A percentile compares a stretch with the other conserved stretches of the same genome.
Evolutionary conservation across 2,888 invertebrate species (phyloP).

Genomic region (Pyralis farinalis): DNA sequence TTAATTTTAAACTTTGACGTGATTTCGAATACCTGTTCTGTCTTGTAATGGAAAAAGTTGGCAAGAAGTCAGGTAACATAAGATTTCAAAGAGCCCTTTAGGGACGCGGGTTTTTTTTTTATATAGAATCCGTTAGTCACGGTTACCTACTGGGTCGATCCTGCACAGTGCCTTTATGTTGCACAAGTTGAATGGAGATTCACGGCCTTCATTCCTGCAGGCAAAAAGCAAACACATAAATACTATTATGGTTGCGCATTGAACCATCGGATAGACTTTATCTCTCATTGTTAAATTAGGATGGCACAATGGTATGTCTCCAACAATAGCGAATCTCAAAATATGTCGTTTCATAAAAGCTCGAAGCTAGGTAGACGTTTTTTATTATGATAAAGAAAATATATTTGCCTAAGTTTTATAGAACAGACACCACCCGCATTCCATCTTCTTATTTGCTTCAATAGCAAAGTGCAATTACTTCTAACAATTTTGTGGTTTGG

Average conservation of each 20-base stretch:
- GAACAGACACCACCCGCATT: slow-evolving; percentile 61
- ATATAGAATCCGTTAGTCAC: slow-evolving; percentile 55
- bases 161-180: slow-evolving; percentile 55
- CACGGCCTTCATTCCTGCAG: slow-evolving; percentile 51
- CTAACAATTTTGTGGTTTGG: slow-evolving; percentile 71
- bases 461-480: slow-evolving; percentile 64
- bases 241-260: slow-evolving; percentile 66
- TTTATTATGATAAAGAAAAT: slow-evolving; percentile 32
- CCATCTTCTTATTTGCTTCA: slow-evolving; percentile 48
- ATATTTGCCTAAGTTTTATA: slow-evolving; percentile 38
- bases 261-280: slow-evolving; percentile 69
- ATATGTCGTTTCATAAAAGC: slow-evolving; percentile 56
- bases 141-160: slow-evolving; percentile 64
- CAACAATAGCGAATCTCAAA: slow-evolving; percentile 64
- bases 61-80: slow-evolving; percentile 32
- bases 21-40: neutral
- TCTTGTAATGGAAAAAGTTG: neutral
- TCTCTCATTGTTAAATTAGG: slow-evolving; percentile 67
- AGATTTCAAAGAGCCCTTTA: slow-evolving; percentile 14
- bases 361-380: slow-evolving; percentile 44
- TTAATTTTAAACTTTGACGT: slow-evolving; percentile 3
- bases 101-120: slow-evolving; percentile 28
- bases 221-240: slow-evolving; percentile 70
- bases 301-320: slow-evolving; percentile 58
- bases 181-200: slow-evolving; percentile 65